phyloP scores from a whole-genome alignment of 2,888 invertebrate genomes.

The Perdita meconis region DNA sequence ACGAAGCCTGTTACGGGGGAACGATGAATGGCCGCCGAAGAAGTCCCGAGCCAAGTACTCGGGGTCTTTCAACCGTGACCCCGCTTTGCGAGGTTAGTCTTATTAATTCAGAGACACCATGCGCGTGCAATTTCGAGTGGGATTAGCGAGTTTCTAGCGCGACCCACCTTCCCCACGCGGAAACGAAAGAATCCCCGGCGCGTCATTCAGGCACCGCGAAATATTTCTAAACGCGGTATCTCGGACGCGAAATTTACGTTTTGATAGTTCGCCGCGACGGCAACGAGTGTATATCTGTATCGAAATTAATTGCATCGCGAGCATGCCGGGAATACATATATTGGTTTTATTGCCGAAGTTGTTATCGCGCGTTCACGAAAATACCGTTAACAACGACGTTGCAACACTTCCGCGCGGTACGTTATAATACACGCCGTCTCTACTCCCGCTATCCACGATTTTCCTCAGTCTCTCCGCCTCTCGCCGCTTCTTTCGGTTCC shows the following conservation, averaged over 20 bases:
- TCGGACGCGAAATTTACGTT: slow-evolving; percentile 5
- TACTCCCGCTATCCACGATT: too few species aligned
- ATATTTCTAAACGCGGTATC: neutral
- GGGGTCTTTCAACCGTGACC: slow-evolving; percentile 36
- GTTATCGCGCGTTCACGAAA: slow-evolving; percentile 30
- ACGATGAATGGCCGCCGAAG: slow-evolving; percentile 44
- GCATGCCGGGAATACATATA: slow-evolving; percentile 20
- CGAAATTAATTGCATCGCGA: slow-evolving; percentile 27
- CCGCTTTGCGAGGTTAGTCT: slow-evolving; percentile 26
- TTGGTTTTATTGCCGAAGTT: slow-evolving; percentile 25
- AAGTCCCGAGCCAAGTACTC: slow-evolving; percentile 9
- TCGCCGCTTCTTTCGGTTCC: neutral
- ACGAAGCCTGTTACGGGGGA: slow-evolving; percentile 51
- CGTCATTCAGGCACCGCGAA: slow-evolving; percentile 7
- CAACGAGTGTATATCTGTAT: slow-evolving; percentile 4
- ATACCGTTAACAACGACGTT: slow-evolving; percentile 28
- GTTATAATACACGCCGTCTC: neutral
- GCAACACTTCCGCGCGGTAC: slow-evolving; percentile 2
- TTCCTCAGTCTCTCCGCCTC: neutral
- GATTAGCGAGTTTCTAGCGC: neutral
- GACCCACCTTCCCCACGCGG: neutral
- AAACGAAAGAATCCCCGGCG: neutral
- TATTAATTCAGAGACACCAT: slow-evolving; percentile 47
- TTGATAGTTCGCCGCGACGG: slow-evolving; percentile 28
- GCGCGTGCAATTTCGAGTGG: slow-evolving; percentile 5